Base-by-base conservation (phyloP, 2,888 invertebrate species). In the Mesorhabditis spiculigera region DNA sequence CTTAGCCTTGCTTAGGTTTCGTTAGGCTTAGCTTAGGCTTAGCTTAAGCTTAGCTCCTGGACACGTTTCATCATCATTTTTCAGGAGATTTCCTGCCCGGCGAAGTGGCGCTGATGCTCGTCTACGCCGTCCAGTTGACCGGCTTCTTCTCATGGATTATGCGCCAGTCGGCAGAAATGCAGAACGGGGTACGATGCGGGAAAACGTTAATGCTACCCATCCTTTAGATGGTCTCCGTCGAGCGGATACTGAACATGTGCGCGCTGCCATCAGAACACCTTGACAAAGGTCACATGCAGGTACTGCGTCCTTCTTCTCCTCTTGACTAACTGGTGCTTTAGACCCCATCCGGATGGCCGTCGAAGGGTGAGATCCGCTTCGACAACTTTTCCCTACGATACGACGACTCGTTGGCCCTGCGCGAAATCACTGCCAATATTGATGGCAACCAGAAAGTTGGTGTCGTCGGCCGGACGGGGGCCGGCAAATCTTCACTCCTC, bases 121-220 rank as follows among this genome's bases (percentile, higher is more conserved):
- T 81, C 66, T 82, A 82, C 68, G 78, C 81, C 5, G 78, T 86
- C 13, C 77, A 87, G 4, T 74, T 93, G 72, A 91, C 92, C 69
- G 92, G 91, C 74, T 91, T 92, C 91, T 90, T 93, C 71, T 92
- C 93, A 85, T 95, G 94, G 93, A 93, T 93, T 43, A 93, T 95
- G 91, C 89, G 92, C 71, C 92, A 95, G 87, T 93, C 93, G 79
- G 93, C 93, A 0, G 93, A 93, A 85, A 86, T 89, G 45, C 89
- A 89, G 81, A 88, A 87, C 79, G 87, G 88, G 85, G 89, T 88
- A 68, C 73, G 75, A 73, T 67, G 67, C 44, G 68, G 8, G 10
- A 10, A 50, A 50, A 50, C 10, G 8, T 50, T 50, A 3, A 16
- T 16, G n/a, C 10, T 63, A 8, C 8, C 41, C 41, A 42, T 69